Evolutionary conservation across 2,888 invertebrate genomes (phyloP), one percentile per base, ranked within the genome.

Genomic region (Tetrapedia diversipes): DNA sequence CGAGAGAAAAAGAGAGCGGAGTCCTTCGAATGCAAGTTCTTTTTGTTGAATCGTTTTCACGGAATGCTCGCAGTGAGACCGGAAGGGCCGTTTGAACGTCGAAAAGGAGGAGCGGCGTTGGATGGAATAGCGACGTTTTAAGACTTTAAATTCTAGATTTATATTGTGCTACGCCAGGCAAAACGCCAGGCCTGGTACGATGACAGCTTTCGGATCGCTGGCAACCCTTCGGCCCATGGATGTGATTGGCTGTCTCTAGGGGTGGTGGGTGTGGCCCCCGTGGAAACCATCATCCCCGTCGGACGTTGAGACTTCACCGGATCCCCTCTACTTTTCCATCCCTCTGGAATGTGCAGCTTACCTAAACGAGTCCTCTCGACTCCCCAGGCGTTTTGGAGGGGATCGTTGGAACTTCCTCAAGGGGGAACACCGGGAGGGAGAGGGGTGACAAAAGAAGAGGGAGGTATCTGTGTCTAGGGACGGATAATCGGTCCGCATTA

Each of bases 401-500:
- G 77, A 57, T 68, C 56, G 56, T 22, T 54, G 56, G 43, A 59
- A 67, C 56, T 67, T 73, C 69, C 63, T 72, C 56, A 53, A 67
- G 75, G 69, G 64, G 68, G 54, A 73, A 69, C 41, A 41, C 34
- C 27, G 54, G 47, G 69, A 65, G 82, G 34, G 65, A 60, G 69
- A 79, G 77, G 83, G 75, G 67, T 74, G 79, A 73, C 59, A 66
- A 63, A 75, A 70, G 63, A 64, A 66, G 74, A 63, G 70, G 66
- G 61, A 67, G 59, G 71, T 75, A 87, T 86, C 85, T 76, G 86
- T 85, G 87, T 85, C 86, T 86, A 81, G 84, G 82, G 84, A 88
- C 79, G 86, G 88, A 88, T 90, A 90, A 90, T 90, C 90, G 89
- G 82, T 82, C 79, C 84, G 85, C 86, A 85, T 89, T 88, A 87